phyloP scores from a whole-genome alignment of 2,888 invertebrate species.

The Xestia ashworthii region DNA sequence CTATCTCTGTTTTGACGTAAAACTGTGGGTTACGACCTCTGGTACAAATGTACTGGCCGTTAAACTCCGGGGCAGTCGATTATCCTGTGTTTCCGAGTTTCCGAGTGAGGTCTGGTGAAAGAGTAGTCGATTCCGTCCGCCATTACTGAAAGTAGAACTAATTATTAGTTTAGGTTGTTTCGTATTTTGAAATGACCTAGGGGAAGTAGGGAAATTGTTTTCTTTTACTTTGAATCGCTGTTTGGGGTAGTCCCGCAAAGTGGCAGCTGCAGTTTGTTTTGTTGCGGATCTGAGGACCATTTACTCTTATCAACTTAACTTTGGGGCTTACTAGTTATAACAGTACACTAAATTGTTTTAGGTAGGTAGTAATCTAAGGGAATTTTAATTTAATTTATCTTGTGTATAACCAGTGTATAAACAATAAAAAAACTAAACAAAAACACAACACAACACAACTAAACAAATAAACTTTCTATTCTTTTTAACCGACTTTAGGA shows the following conservation, averaged over 20 bases:
- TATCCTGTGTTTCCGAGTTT: slow-evolving; percentile 35
- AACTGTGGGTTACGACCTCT: slow-evolving; percentile 56
- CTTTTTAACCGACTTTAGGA: too few relatives aligned
- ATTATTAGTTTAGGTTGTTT: slow-evolving; percentile 44
- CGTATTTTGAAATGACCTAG: slow-evolving; percentile 26
- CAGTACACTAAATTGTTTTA: not conserved
- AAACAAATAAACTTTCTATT: too few relatives aligned
- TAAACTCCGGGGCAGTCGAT: slow-evolving; percentile 53
- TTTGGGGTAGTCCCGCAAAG: not conserved
- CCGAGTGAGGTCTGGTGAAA: slow-evolving; percentile 29
- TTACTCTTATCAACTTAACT: not conserved
- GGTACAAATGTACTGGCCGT: slow-evolving; percentile 56
- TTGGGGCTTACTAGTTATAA: not conserved
- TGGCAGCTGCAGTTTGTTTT: not conserved
- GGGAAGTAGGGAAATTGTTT: slow-evolving; percentile 9
- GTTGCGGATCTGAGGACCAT: not conserved
- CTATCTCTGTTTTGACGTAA: slow-evolving; percentile 70
- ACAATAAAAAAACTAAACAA: too few relatives aligned
- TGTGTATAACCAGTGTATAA: too few relatives aligned
- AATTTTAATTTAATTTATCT: too few relatives aligned
- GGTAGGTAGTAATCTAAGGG: not conserved
- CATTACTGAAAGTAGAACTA: slow-evolving; percentile 40
- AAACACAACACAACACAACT: too few relatives aligned
- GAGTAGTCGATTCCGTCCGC: slow-evolving; percentile 42
- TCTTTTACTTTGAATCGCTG: not conserved